phyloP scores from a whole-genome alignment of 2,797 vertebrate genomes.

The Crenuchus spilurus region DNA sequence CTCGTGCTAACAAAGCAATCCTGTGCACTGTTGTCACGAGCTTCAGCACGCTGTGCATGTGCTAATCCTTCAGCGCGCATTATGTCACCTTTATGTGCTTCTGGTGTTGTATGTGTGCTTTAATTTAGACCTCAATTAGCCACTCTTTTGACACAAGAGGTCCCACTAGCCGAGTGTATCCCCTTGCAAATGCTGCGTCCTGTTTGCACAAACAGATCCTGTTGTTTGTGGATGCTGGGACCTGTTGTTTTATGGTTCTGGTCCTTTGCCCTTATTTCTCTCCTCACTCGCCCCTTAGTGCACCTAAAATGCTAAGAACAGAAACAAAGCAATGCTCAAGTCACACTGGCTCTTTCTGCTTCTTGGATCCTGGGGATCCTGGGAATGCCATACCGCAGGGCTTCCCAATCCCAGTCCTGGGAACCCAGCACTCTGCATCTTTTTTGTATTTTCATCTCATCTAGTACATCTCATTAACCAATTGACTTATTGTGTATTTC shows the following conservation, averaged over 20 bases:
- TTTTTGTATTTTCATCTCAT: too few relatives aligned
- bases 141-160: neutral
- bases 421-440: too few relatives aligned
- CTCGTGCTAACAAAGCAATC: constrained; percentile 39
- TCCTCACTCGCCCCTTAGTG: neutral
- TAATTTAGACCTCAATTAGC: neutral
- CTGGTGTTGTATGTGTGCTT: neutral
- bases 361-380: neutral
- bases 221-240: constrained; percentile 1
- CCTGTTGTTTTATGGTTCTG: constrained; percentile 6
- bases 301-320: neutral
- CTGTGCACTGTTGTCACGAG: constrained; percentile 16
- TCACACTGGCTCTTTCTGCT: neutral
- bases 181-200: neutral
- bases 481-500: too few relatives aligned
- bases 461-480: too few relatives aligned
- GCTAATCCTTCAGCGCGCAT: neutral
- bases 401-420: too few relatives aligned
- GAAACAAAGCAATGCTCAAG: neutral
- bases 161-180: too few relatives aligned
- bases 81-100: neutral
- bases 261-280: neutral
- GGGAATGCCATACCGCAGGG: neutral
- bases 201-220: neutral
- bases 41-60: constrained; percentile 6